Conservation (phyloP, 1,140 invertebrate genomes). For the Periplaneta americana region DNA sequence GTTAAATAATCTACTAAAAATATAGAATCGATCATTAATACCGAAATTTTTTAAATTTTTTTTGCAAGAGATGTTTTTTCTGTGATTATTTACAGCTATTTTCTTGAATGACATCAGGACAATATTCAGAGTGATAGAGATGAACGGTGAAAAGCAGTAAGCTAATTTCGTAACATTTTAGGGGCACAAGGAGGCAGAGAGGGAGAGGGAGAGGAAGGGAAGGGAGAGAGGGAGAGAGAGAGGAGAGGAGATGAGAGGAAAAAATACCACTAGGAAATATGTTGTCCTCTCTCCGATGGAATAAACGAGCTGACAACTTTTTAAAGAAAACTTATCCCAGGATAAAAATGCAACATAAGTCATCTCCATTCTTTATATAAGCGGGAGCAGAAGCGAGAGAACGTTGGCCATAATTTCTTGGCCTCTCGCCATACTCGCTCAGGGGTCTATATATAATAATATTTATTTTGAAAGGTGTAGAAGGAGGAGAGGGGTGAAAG, state of each 20-base stretch:
- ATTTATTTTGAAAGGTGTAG: not conserved
- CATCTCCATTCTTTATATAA: not conserved
- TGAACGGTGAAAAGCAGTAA: not conserved
- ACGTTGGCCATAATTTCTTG: not conserved
- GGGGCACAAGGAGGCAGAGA: no score
- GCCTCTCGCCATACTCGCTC: not conserved
- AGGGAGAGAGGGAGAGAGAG: no score
- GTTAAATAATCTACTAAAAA: no score
- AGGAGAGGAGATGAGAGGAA: no score
- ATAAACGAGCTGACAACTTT: not conserved
- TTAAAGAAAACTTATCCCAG: not conserved
- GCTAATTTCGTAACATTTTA: not conserved
- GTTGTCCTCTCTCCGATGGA: not conserved
- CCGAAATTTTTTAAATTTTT: no score
- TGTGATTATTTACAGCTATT: no score
- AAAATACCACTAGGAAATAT: not conserved
- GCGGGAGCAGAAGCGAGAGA: not conserved
- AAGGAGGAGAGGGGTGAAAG: no score
- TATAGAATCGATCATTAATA: no score
- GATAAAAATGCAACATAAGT: not conserved
- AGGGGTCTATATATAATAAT: not conserved
- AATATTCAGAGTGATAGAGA: no score
- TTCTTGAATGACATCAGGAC: no score
- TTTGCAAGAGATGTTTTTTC: no score
- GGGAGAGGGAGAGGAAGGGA: no score